These are phyloP conservation scores for Hydrochoerus hydrochaeris DNA, from an alignment of 2,113 vertebrate genomes.

Conservation along the genomic window DNA sequence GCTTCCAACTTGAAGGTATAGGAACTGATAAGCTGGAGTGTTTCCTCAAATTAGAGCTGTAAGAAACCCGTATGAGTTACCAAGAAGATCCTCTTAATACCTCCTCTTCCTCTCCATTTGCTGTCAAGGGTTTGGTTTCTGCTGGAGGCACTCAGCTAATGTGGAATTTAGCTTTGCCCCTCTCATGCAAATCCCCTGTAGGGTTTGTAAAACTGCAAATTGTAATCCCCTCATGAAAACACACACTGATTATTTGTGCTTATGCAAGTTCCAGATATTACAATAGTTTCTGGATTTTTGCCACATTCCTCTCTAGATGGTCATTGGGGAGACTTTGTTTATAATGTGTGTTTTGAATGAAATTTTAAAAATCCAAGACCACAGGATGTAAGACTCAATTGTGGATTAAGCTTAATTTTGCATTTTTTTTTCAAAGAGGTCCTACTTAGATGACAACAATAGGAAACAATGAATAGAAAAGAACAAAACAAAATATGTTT, in stretches of 20 bases:
- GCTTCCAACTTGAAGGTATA: conserved; percentile 60
- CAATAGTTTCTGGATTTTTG: conserved; percentile 85
- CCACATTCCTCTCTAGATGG: conserved; percentile 84
- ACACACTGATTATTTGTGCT: conserved; percentile 84
- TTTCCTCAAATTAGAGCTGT: conserved; percentile 68
- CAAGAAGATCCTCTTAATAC: conserved; percentile 74
- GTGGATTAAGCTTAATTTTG: conserved; percentile 75
- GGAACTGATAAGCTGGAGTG: conserved; percentile 31
- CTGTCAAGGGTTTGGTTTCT: conserved; percentile 60
- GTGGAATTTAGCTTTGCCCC: conserved; percentile 63
- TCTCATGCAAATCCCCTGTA: conserved; percentile 81
- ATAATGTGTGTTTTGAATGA: conserved; percentile 84
- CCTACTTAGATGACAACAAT: conserved; percentile 73
- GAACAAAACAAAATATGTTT: conserved; percentile 51
- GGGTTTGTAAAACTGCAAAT: conserved; percentile 79
- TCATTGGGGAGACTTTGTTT: conserved; percentile 85
- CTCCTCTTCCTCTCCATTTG: conserved; percentile 69
- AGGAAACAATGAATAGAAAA: conserved; percentile 74
- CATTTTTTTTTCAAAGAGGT: conserved; percentile 71
- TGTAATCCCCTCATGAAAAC: conserved; percentile 82
- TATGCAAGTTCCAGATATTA: conserved; percentile 82
- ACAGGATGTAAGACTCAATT: conserved; percentile 76
- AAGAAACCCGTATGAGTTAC: conserved; percentile 75
- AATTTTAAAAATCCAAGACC: conserved; percentile 85
- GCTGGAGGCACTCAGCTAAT: conserved; percentile 45